Percentiles rank a stretch among this genome's conserved stretches.
These are phyloP conservation scores for Prosapia bicincta DNA, from an alignment of 2,888 invertebrate genomes.

Conservation along the genomic window DNA sequence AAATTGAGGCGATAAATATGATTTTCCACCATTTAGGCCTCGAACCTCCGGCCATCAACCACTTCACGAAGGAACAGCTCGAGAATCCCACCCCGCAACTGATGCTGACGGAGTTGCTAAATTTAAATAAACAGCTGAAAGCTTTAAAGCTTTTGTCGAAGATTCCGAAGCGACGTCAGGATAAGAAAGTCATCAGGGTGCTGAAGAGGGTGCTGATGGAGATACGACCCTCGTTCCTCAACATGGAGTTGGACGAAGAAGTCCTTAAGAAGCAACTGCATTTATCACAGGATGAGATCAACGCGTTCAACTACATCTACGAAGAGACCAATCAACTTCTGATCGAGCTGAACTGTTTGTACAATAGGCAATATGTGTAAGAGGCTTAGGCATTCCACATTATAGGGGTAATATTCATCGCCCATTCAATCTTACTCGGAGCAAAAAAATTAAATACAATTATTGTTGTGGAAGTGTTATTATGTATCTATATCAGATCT, in stretches of 20 bases:
- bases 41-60: neutral
- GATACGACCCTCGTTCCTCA: neutral
- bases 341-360: neutral
- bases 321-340: neutral
- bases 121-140: neutral
- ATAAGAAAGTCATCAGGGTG: neutral
- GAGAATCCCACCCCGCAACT: neutral
- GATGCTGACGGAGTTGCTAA: neutral
- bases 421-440: too few species aligned
- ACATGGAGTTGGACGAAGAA: neutral
- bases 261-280: neutral
- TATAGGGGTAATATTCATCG: too few species aligned
- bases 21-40: neutral
- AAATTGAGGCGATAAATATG: neutral
- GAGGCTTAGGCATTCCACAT: too few species aligned
- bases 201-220: neutral
- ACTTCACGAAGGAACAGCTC: neutral
- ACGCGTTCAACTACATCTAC: neutral
- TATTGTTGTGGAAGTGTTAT: too few species aligned
- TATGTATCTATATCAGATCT: too few species aligned
- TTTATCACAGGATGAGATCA: neutral
- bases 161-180: neutral
- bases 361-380: neutral
- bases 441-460: too few species aligned
- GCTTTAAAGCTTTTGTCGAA: neutral